These are phyloP conservation scores for Drosophila burlai DNA, from an alignment of 1,140 invertebrate species.

Conservation along the genomic window DNA sequence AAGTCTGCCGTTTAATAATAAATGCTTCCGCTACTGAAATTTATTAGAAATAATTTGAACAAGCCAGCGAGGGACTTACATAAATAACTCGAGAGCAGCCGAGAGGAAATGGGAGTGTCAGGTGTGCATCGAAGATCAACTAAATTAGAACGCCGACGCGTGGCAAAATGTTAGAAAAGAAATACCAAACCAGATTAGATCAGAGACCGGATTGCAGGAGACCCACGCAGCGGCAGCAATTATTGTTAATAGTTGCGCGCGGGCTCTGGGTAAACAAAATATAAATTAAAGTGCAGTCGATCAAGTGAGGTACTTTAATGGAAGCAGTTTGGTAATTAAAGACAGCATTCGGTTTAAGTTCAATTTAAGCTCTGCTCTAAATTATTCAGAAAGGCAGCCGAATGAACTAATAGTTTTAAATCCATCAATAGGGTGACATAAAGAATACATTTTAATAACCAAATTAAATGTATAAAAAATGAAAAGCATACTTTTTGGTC, in stretches of 20 bases:
- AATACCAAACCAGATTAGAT: conserved; percentile 43
- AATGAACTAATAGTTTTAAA: too few species aligned
- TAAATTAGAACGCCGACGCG: conserved; percentile 69
- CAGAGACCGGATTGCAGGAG: conserved; percentile 40
- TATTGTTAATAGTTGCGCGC: conserved; percentile 52
- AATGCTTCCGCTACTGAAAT: conserved; percentile 69
- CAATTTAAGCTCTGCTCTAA: background rate
- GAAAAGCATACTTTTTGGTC: too few species aligned
- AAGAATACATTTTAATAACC: background rate
- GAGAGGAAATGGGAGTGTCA: conserved; percentile 52
- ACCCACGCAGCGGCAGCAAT: conserved; percentile 55
- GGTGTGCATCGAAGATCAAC: conserved; percentile 48
- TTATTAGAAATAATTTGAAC: conserved; percentile 44
- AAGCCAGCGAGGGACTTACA: conserved; percentile 28
- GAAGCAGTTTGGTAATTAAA: background rate
- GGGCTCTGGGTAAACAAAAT: conserved; percentile 42
- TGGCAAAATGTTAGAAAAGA: conserved; percentile 37
- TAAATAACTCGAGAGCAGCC: conserved; percentile 36
- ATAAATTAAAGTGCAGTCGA: conserved; percentile 18
- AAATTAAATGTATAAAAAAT: too few species aligned
- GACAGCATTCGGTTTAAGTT: background rate
- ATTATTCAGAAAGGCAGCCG: background rate
- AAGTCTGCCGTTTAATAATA: conserved; percentile 38
- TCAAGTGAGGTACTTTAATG: background rate
- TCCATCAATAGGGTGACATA: background rate